Conservation (phyloP, 2,888 invertebrate species). For the Drosophila meridionalis region DNA sequence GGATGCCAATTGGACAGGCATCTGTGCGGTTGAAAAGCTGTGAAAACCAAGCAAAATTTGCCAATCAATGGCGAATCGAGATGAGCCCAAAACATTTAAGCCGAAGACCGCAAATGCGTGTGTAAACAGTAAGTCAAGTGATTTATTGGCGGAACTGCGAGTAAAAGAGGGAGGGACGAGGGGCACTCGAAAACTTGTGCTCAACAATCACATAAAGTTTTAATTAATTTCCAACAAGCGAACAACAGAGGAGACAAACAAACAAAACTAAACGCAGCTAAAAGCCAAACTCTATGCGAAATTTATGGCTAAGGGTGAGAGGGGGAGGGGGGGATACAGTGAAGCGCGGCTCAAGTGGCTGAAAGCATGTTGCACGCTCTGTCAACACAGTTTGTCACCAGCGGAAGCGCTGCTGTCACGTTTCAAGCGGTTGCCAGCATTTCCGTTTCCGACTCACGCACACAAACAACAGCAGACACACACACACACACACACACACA, state of each 20-base stretch:
- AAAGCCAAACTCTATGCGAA: slow-evolving; percentile 58
- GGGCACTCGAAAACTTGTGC: slow-evolving; percentile 41
- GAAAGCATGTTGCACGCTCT: slow-evolving; percentile 42
- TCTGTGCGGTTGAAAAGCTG: slow-evolving; percentile 25
- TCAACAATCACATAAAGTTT: slow-evolving; percentile 76
- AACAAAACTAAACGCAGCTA: slow-evolving; percentile 40
- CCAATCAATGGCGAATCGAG: slow-evolving; percentile 30
- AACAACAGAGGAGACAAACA: slow-evolving; percentile 47
- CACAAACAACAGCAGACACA: slow-evolving; percentile 5
- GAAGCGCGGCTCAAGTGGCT: slow-evolving; percentile 23
- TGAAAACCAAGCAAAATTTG: slow-evolving; percentile 15
- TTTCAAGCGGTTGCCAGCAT: slow-evolving; percentile 51
- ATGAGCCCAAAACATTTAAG: slow-evolving; percentile 37
- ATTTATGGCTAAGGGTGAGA: slow-evolving; percentile 37
- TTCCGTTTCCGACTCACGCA: slow-evolving; percentile 70
- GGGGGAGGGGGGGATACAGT: slow-evolving; percentile 40
- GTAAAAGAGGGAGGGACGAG: not conserved
- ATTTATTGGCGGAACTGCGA: slow-evolving; percentile 38
- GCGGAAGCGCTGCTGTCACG: slow-evolving; percentile 48
- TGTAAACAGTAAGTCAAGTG: slow-evolving; percentile 46
- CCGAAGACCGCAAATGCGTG: slow-evolving; percentile 30
- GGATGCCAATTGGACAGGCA: slow-evolving; percentile 11
- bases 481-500: slow-evolving; percentile 17
- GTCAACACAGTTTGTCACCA: slow-evolving; percentile 49
- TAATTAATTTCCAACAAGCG: slow-evolving; percentile 77